phyloP scores from a whole-genome alignment of 2,797 vertebrate genomes.

The Neosilurus hyrtlii region DNA sequence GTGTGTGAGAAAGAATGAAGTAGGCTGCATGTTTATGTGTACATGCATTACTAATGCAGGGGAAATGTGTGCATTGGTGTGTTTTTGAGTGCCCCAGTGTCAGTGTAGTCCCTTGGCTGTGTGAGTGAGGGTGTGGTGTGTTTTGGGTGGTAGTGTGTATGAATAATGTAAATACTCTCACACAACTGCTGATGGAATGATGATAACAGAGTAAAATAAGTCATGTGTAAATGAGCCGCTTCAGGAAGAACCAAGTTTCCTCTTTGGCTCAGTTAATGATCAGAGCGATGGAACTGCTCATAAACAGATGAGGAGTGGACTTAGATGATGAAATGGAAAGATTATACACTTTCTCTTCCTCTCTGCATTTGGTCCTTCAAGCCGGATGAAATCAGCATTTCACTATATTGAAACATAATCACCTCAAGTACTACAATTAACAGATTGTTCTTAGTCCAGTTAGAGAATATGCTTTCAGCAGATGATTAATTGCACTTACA shows the following conservation, averaged over 20 bases:
- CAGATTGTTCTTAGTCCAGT: neutral
- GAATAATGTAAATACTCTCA: slow-evolving; percentile 26
- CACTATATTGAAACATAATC: slow-evolving; percentile 1
- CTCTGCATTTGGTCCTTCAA: slow-evolving; percentile 4
- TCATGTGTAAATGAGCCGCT: slow-evolving; percentile 35
- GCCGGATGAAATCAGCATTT: neutral
- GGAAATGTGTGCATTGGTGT: neutral
- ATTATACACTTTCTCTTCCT: neutral
- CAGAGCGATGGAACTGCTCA: neutral
- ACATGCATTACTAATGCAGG: neutral
- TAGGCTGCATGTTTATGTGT: slow-evolving; percentile 5
- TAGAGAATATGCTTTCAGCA: neutral
- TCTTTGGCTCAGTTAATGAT: neutral
- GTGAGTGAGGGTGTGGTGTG: slow-evolving; percentile 25
- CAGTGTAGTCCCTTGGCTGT: slow-evolving; percentile 20
- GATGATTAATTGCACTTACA: neutral
- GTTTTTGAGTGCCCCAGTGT: neutral
- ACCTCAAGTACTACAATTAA: too few relatives aligned
- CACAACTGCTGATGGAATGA: slow-evolving; percentile 15
- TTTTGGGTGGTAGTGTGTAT: slow-evolving; percentile 10
- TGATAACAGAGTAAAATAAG: slow-evolving; percentile 37
- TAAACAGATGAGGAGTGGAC: slow-evolving; percentile 29
- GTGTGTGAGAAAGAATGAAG: neutral
- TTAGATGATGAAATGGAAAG: slow-evolving; percentile 14
- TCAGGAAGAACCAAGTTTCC: slow-evolving; percentile 44